phyloP scores from a whole-genome alignment of 2,113 vertebrate species.

The Lagopus muta region DNA sequence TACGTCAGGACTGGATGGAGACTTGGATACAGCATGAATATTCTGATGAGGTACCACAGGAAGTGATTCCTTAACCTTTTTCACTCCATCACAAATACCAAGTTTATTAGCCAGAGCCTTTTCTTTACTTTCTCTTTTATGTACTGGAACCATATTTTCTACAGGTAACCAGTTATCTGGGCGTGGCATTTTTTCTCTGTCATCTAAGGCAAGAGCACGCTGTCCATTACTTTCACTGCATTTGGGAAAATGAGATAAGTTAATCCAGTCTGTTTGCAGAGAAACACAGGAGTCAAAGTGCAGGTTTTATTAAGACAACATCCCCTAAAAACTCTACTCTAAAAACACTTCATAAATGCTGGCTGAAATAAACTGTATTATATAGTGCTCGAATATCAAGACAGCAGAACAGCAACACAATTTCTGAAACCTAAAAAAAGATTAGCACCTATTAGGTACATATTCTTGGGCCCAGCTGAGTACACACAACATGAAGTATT shows the following conservation, averaged over 20 bases:
- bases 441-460: not conserved
- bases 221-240: not conserved
- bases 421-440: not conserved
- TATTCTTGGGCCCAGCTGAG: not conserved
- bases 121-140: not conserved
- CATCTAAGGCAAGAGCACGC: not conserved
- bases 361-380: not conserved
- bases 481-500: not conserved
- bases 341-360: fast-evolving
- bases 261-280: not conserved
- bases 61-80: not conserved
- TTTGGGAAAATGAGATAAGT: conserved; percentile 59
- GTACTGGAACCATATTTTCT: not conserved
- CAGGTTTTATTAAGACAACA: not conserved
- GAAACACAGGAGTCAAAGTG: not conserved
- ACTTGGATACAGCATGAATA: not conserved
- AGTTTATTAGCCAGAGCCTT: not conserved
- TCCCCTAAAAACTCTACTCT: not conserved
- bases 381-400: not conserved
- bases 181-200: conserved; percentile 4
- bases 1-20: conserved; percentile 73
- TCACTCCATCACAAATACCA: not conserved
- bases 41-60: not conserved
- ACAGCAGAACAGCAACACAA: not conserved
- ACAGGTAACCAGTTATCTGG: not conserved